Evolutionary conservation across 1,140 invertebrate species (phyloP).

Genomic region (Apocrypta bakeri): DNA sequence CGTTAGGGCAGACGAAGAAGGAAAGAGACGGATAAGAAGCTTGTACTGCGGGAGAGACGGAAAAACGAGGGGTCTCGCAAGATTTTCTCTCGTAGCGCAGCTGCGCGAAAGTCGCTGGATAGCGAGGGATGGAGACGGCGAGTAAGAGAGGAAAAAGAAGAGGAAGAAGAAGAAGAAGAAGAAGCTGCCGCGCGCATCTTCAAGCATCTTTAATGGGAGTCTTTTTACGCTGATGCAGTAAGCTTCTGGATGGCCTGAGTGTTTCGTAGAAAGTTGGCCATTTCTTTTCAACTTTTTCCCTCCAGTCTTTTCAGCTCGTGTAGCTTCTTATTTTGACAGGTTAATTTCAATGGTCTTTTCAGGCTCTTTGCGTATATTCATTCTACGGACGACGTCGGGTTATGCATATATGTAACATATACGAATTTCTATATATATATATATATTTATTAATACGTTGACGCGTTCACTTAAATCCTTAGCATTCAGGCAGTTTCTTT

Average conservation of each 20-base stretch:
- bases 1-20: slow-evolving; percentile 57
- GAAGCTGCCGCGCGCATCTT: slow-evolving; percentile 28
- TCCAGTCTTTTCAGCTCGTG: neutral
- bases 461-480: slow-evolving; percentile 34
- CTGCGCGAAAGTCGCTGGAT: slow-evolving; percentile 26
- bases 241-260: neutral
- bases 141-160: too few relatives aligned
- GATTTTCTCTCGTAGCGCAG: slow-evolving; percentile 54
- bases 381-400: neutral
- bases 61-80: slow-evolving; percentile 38
- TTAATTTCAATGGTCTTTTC: slow-evolving; percentile 42
- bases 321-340: slow-evolving; percentile 16
- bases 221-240: slow-evolving; percentile 36
- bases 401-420: neutral
- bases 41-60: slow-evolving; percentile 50
- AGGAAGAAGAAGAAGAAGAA: slow-evolving; percentile 42
- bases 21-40: neutral
- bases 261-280: neutral
- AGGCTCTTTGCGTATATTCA: neutral
- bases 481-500: neutral
- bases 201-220: slow-evolving; percentile 44
- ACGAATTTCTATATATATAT: too few relatives aligned
- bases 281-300: neutral
- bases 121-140: slow-evolving; percentile 46
- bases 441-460: too few relatives aligned